A percentile compares a stretch with the other conserved stretches of the same genome.
Evolutionary conservation across 1,140 invertebrate genomes (phyloP).

Genomic region (Ostrea edulis): DNA sequence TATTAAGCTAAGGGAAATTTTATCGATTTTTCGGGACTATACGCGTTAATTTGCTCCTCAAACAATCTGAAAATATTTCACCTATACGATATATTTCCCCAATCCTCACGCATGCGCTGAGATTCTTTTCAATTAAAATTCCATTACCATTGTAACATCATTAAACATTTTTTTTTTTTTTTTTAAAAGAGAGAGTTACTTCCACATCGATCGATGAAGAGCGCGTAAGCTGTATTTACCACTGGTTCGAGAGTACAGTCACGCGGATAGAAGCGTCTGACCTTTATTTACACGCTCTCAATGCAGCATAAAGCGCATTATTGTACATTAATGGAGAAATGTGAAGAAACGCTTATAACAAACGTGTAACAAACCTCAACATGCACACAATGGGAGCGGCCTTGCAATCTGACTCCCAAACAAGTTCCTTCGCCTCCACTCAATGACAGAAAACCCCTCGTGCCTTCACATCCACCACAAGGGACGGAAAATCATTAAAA

Average conservation of each 20-base stretch:
- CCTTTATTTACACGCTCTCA: background rate
- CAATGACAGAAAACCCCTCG: background rate
- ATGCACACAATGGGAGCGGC: too few relatives aligned
- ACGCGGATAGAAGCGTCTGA: background rate
- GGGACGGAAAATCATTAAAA: constrained; percentile 29
- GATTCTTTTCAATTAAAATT: background rate
- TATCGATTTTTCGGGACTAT: too few relatives aligned
- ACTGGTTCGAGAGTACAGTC: background rate
- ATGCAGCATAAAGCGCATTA: background rate
- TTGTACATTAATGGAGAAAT: too few relatives aligned
- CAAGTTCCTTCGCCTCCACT: background rate
- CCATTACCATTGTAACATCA: background rate
- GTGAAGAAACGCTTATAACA: too few relatives aligned
- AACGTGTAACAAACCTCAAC: too few relatives aligned
- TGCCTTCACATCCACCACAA: background rate
- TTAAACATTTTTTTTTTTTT: background rate
- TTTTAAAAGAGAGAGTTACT: too few relatives aligned
- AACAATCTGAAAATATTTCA: too few relatives aligned
- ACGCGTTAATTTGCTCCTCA: too few relatives aligned
- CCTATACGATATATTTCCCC: too few relatives aligned
- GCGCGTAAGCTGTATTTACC: background rate
- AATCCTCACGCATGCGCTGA: background rate
- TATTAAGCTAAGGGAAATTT: too few relatives aligned
- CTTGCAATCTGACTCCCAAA: too few relatives aligned
- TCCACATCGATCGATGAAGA: background rate